A percentile compares a stretch with the other conserved stretches of the same genome.
phyloP scores from a whole-genome alignment of 2,797 vertebrate genomes.

The Tenualosa thibaudeaui region DNA sequence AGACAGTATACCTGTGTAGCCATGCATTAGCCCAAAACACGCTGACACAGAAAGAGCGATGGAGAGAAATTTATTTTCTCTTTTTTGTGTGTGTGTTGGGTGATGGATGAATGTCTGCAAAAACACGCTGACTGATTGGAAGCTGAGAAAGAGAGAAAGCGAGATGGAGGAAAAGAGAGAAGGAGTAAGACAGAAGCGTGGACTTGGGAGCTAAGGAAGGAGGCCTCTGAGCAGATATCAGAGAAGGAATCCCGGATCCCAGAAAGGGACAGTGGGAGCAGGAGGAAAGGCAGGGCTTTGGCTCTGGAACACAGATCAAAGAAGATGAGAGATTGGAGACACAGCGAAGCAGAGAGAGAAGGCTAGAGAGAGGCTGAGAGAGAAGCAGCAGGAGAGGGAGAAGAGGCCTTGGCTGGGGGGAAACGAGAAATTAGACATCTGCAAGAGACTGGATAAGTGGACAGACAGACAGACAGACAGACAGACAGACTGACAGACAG shows the following conservation, averaged over 20 bases:
- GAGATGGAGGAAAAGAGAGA: not conserved
- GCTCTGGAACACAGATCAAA: not conserved
- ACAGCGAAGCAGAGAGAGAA: not conserved
- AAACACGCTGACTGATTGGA: not conserved
- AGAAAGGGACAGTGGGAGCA: too few species aligned
- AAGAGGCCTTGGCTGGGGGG: too few species aligned
- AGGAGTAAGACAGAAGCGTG: not conserved
- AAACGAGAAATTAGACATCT: not conserved
- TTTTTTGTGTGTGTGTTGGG: too few species aligned
- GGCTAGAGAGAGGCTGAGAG: too few species aligned
- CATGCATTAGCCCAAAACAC: not conserved
- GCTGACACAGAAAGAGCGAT: not conserved
- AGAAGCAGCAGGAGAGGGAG: not conserved
- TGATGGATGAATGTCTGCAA: not conserved
- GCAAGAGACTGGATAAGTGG: not conserved
- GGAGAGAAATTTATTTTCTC: not conserved
- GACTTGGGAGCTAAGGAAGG: too few species aligned
- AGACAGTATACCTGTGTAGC: not conserved
- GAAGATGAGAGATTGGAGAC: not conserved
- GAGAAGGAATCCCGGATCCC: too few species aligned
- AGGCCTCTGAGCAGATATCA: too few species aligned
- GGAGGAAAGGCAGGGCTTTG: too few species aligned
- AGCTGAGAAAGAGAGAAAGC: not conserved
- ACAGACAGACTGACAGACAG: not conserved
- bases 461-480: not conserved